Conservation (phyloP, 2,113 vertebrate species). For the Paradisaea rubra region DNA sequence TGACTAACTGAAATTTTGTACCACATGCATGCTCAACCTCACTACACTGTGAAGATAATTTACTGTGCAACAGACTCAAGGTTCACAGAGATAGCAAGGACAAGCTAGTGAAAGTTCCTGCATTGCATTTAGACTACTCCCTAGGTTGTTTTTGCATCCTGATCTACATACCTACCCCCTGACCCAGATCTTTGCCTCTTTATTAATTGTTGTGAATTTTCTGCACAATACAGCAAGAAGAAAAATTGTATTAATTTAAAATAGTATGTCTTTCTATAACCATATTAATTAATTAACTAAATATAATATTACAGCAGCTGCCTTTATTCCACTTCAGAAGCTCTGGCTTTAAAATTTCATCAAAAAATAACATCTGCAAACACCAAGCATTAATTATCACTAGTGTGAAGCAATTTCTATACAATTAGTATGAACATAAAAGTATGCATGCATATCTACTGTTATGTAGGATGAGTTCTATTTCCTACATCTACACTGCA, state of each 20-base stretch:
- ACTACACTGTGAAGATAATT: not conserved
- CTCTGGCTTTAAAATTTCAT: not conserved
- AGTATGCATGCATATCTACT: not conserved
- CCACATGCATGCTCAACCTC: accelerated
- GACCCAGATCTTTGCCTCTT: not conserved
- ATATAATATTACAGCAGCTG: not conserved
- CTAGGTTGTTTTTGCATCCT: not conserved
- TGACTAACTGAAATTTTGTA: not conserved
- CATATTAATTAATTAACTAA: not conserved
- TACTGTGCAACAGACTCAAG: not conserved
- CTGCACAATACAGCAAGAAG: not conserved
- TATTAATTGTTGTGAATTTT: not conserved
- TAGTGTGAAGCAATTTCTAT: not conserved
- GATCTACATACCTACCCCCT: not conserved
- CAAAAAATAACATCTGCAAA: not conserved
- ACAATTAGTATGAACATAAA: not conserved
- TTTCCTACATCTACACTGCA: not conserved
- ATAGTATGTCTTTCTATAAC: not conserved
- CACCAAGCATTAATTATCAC: not conserved
- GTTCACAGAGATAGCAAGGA: not conserved
- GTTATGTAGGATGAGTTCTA: not conserved
- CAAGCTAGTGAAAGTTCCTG: not conserved
- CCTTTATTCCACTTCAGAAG: not conserved
- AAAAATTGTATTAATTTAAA: not conserved
- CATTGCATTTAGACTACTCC: not conserved